A percentile compares a stretch with the other conserved stretches of the same genome.
These are phyloP conservation scores for Esox niger DNA, from an alignment of 2,113 vertebrate genomes.

Conservation along the genomic window DNA sequence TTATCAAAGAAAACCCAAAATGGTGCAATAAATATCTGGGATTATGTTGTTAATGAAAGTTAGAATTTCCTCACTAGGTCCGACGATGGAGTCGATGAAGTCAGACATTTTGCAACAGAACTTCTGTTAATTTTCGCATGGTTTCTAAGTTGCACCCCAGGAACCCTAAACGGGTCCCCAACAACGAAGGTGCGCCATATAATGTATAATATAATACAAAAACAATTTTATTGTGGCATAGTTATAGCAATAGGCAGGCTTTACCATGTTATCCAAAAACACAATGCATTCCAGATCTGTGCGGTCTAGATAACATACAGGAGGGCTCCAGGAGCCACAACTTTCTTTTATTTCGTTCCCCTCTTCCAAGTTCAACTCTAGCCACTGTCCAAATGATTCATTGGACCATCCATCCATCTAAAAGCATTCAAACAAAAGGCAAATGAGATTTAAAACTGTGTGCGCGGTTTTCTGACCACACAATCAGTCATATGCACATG, in stretches of 20 bases:
- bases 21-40: constrained; percentile 64
- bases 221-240: no score
- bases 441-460: constrained; percentile 51
- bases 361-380: constrained; percentile 48
- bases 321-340: constrained; percentile 56
- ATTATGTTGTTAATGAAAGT: constrained; percentile 47
- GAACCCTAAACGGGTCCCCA: no score
- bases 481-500: no score
- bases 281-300: neutral
- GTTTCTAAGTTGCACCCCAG: no score
- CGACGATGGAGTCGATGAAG: neutral
- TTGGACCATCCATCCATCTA: constrained; percentile 55
- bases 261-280: neutral
- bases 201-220: no score
- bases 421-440: constrained; percentile 59
- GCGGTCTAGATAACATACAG: constrained; percentile 5
- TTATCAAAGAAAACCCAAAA: constrained; percentile 69
- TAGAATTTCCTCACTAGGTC: neutral
- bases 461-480: constrained; percentile 41
- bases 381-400: constrained; percentile 61
- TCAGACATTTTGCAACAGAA: no score
- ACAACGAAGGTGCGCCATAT: no score
- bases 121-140: no score
- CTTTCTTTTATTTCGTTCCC: constrained; percentile 52
- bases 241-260: no score